Evolutionary conservation across 2,888 invertebrate species (phyloP), one percentile per base, ranked within the genome.

Genomic region (Callinectes sapidus): DNA sequence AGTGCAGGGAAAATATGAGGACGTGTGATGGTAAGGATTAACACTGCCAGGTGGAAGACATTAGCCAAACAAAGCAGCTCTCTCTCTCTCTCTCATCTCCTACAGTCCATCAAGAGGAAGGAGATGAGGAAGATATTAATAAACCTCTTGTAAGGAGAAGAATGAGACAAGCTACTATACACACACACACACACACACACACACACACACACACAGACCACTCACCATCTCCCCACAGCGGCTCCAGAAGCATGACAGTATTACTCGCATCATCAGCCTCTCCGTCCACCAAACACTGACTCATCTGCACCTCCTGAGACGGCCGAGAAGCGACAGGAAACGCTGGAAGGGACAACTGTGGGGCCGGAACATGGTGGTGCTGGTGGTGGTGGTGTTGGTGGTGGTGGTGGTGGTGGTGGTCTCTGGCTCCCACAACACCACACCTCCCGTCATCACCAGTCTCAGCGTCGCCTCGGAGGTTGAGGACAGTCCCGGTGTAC

Each of bases 221-320:
- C 87, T 87, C 87, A 87, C 87, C 87, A 48, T 87, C 87, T n/a
- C 85, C 92, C 61, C 81, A 89, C 16, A 92, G 92, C 23, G 92
- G 85, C 39, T 92, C 92, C 85, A 92, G 39, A 28, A 92, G 81
- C 92, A 92, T 92, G 66, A 92, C 89, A 42, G 92, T 89, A n/a
- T 48, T 92, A 66, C 86, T 89, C 28, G 92, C 54, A 61, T 92
- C 92, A 89, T 92, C 92, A 16, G 87, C 66, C 35, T 92, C 92
- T 2, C 89, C 89, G 42, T 92, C 92, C 61, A 85, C 55, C 35
- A 77, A 28, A 28, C 61, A 85, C 10, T 48, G 48, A 28, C 66
- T 86, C 8, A 77, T 28, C 32, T 88, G 81, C 35, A 81, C 16
- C 14, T 81, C 81, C 5, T 32, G 32, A 5, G 2, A 28, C 2